Conservation (phyloP, 2,113 vertebrate species). For the Callionymus lyra region DNA sequence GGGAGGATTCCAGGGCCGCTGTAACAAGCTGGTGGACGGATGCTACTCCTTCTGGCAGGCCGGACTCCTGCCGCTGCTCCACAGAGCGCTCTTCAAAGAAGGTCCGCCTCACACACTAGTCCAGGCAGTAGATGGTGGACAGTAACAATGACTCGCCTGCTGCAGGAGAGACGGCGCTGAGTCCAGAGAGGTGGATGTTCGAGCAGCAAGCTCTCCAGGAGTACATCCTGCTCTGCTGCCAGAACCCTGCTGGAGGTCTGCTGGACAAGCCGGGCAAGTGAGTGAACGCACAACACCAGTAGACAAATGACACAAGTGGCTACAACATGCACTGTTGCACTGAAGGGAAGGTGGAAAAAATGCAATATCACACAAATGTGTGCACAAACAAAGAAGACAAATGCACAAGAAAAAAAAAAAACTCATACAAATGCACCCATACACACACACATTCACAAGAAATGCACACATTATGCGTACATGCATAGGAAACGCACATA, state of each 20-base stretch:
- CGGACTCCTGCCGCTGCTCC: constrained; percentile 84
- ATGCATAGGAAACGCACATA: no score
- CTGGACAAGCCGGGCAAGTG: constrained; percentile 97
- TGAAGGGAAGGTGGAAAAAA: no score
- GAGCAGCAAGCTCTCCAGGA: constrained; percentile 91
- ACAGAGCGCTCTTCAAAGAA: constrained; percentile 80
- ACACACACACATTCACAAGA: no score
- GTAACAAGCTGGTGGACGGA: constrained; percentile 96
- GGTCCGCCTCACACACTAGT: constrained; percentile 54
- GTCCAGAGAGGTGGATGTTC: constrained; percentile 88
- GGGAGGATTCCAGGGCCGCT: constrained; percentile 94
- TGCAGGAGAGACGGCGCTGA: constrained; percentile 79
- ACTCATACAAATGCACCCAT: background rate
- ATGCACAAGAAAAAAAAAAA: constrained; percentile 11
- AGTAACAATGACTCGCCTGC: background rate
- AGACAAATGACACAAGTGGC: constrained; percentile 2
- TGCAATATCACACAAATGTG: no score
- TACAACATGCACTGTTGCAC: no score
- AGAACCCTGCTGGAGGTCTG: constrained; percentile 85
- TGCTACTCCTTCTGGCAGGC: constrained; percentile 99
- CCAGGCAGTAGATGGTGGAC: no score
- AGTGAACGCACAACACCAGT: constrained; percentile 57
- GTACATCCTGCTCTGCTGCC: constrained; percentile 95
- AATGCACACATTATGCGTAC: no score
- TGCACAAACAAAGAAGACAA: no score